Evolutionary conservation across 37 sponge, comb jelly and placozoan genomes (phyloP).

Genomic region (Cladorhizidae sp.): DNA sequence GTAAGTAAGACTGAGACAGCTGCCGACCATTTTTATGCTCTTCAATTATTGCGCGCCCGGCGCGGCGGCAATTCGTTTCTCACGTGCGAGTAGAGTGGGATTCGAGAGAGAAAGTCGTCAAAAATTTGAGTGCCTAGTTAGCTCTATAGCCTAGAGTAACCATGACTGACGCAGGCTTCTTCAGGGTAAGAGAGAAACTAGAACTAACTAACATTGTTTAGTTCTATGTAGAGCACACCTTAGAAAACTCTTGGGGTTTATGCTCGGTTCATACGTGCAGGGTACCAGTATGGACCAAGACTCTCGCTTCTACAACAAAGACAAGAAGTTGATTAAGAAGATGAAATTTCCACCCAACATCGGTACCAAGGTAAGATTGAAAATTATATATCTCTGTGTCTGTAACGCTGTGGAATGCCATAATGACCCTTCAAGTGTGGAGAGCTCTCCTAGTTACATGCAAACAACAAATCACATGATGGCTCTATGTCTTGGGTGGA

Average conservation of each 20-base stretch:
- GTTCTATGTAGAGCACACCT: constrained; percentile 6
- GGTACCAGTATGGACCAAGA: constrained; percentile 96
- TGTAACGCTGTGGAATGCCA: not conserved
- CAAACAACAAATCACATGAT: not conserved
- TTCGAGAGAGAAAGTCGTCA: no score
- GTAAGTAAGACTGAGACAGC: no score
- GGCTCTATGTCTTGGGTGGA: no score
- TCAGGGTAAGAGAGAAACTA: constrained; percentile 57
- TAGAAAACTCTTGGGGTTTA: no score
- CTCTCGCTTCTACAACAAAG: constrained; percentile 90
- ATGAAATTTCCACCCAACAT: constrained; percentile 89
- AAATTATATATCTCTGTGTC: not conserved
- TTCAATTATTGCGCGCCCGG: no score
- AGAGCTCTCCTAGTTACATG: not conserved
- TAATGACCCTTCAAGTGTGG: not conserved
- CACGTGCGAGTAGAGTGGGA: no score
- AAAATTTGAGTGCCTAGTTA: no score
- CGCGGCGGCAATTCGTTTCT: no score
- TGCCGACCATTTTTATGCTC: no score
- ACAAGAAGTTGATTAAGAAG: constrained; percentile 87
- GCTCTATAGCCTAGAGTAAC: not conserved
- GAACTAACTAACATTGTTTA: not conserved
- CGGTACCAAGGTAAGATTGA: constrained; percentile 77
- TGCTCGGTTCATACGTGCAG: constrained; percentile 12
- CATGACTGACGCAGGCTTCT: constrained; percentile 88